Evolutionary conservation across 2,888 invertebrate genomes (phyloP).

Genomic region (Pseudolycoriella hygida): DNA sequence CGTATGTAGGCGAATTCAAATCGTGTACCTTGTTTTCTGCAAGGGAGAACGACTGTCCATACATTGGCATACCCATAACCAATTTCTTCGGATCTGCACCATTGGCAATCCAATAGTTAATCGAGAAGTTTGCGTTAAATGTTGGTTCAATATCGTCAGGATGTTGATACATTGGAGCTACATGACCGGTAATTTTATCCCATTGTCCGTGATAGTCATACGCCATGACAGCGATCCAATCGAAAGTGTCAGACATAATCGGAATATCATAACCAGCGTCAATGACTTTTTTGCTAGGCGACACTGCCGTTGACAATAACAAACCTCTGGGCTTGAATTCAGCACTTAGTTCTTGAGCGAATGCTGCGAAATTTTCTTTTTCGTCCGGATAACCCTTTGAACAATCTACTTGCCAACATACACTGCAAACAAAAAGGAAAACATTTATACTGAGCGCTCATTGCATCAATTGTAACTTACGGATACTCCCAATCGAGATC

Average conservation of each 20-base stretch:
- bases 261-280: constrained; percentile 74
- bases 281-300: constrained; percentile 66
- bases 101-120: constrained; percentile 68
- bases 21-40: constrained; percentile 44
- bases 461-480: background rate
- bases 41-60: constrained; percentile 75
- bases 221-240: constrained; percentile 84
- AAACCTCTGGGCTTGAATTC: constrained; percentile 54
- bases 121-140: constrained; percentile 74
- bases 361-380: constrained; percentile 55
- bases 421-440: background rate
- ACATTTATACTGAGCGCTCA: background rate
- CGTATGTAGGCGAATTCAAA: constrained; percentile 61
- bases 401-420: constrained; percentile 80
- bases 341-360: constrained; percentile 54
- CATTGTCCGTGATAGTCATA: constrained; percentile 86
- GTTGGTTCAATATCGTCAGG: constrained; percentile 54
- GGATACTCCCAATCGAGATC: constrained; percentile 85
- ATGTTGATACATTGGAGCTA: constrained; percentile 69
- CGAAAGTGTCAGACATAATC: constrained; percentile 52
- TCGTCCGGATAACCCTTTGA: constrained; percentile 66
- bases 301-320: constrained; percentile 66
- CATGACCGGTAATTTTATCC: constrained; percentile 81
- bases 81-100: constrained; percentile 66
- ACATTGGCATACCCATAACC: constrained; percentile 75